Conservation (phyloP, 2,797 vertebrate species). For the Pangasius sanitwongsei region DNA sequence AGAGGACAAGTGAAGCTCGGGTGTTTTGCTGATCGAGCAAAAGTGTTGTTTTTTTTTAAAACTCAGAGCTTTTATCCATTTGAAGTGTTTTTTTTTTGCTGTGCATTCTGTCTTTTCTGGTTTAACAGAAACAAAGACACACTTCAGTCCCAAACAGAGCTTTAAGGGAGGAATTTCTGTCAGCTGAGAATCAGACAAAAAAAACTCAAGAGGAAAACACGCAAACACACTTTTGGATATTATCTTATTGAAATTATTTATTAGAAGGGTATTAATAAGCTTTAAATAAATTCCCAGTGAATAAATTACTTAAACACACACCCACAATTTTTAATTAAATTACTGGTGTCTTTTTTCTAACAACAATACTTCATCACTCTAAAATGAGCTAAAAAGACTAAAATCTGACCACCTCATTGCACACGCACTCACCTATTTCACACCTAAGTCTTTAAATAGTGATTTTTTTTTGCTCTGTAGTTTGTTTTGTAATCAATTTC, state of each 20-base stretch:
- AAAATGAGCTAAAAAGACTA: not conserved
- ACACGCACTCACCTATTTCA: not conserved
- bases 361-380: no score
- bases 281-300: not conserved
- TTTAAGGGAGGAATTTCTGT: not conserved
- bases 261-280: not conserved
- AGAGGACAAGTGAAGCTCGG: not conserved
- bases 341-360: no score
- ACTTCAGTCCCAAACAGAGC: not conserved
- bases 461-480: not conserved
- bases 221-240: not conserved
- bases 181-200: not conserved
- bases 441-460: not conserved
- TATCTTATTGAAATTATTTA: not conserved
- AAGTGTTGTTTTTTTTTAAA: not conserved
- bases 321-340: not conserved
- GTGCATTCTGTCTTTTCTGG: not conserved
- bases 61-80: not conserved
- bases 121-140: not conserved
- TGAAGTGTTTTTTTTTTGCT: not conserved
- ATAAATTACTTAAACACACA: not conserved
- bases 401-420: not conserved
- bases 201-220: not conserved
- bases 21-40: slow-evolving; percentile 9
- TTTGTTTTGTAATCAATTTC: not conserved